A percentile compares a stretch with the other conserved stretches of the same genome.
These are phyloP conservation scores for Okamejei kenojei DNA, from an alignment of 2,797 vertebrate species.

Conservation along the genomic window DNA sequence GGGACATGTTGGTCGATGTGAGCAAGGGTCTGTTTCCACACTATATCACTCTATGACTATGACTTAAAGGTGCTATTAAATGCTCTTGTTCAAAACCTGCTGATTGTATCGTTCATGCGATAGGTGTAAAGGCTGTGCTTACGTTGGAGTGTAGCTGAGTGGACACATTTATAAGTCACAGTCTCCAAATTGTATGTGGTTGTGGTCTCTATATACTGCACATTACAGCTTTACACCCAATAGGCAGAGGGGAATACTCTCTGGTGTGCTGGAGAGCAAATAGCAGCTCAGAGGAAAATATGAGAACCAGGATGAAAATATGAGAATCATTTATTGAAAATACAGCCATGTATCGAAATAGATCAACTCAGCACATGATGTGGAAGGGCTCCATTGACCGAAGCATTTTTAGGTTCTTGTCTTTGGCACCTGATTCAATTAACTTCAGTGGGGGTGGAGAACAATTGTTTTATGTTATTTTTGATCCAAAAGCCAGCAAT, in stretches of 20 bases:
- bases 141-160: background rate
- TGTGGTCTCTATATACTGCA: background rate
- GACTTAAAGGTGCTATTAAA: background rate
- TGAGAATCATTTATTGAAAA: background rate
- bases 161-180: background rate
- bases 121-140: background rate
- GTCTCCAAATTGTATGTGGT: background rate
- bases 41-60: too few species aligned
- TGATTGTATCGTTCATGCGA: background rate
- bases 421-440: background rate
- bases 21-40: too few species aligned
- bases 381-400: background rate
- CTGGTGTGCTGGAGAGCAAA: background rate
- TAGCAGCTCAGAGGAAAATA: background rate
- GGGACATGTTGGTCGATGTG: too few species aligned
- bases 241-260: background rate
- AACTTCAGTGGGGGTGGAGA: background rate
- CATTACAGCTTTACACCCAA: background rate
- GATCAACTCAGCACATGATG: background rate
- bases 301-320: background rate
- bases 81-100: background rate
- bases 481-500: conserved; percentile 7
- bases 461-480: conserved; percentile 1
- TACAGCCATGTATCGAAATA: background rate
- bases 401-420: background rate